Evolutionary conservation across 2,113 vertebrate species (phyloP), one percentile per base, ranked within the genome.

Genomic region (Cebidichthys violaceus): DNA sequence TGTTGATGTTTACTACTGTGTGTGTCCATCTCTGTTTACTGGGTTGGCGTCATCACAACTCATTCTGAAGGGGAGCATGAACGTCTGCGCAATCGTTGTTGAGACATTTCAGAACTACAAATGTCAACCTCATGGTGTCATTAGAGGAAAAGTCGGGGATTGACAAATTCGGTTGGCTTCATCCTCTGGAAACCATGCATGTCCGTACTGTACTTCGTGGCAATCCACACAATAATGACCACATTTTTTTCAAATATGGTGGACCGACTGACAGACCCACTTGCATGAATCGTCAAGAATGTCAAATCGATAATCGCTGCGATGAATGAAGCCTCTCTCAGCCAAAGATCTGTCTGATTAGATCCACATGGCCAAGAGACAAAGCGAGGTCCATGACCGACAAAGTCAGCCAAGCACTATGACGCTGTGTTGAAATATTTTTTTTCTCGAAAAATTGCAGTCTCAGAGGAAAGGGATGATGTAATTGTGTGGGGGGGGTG

Each of bases 401-500:
- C 47, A 75, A 73, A 82, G 65, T 75, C 81, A 83, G 67, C 43
- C 79, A 86, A 87, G 66, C 27, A 59, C 79, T 62, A 47, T 10
- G 68, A 52, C n/a, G 20, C 61, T 41, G 71, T 17, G 24, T 22
- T 67, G 31, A 67, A 81, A 47, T 72, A 69, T 77, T 79, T 73
- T 85, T 66, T n/a, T n/a, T n/a, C n/a, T n/a, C n/a, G 70, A 65
- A 60, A 65, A 35, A 84, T 50, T 81, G 75, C 67, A 27, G n/a
- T 79, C 41, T 75, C 24, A 41, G 22, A 73, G 18, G 20, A 70
- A 57, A 75, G 15, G 4, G 77, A 37, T 81, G 81, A 89, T 80
- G 81, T 71, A 20, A 85, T 77, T 65, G 76, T 60, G 59, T 29
- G 24, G 67, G 47, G 85, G 86, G 91, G 88, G 90, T 74, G 33